phyloP scores from a whole-genome alignment of 2,113 vertebrate species.

The Motacilla tschutschensis region DNA sequence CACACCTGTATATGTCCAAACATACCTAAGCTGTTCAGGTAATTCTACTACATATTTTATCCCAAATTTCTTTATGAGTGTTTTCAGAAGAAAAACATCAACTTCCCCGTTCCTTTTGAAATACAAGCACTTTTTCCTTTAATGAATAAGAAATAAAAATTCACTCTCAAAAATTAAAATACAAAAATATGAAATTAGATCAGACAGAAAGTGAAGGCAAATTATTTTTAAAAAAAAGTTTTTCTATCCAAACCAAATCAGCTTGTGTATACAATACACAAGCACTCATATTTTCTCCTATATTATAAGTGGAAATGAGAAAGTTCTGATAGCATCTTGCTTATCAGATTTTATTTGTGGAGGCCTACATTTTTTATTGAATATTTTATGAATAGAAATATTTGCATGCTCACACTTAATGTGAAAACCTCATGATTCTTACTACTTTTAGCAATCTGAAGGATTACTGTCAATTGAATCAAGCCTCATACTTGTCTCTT shows the following conservation, averaged over 20 bases:
- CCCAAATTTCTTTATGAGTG: background rate
- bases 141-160: background rate
- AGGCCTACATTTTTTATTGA: background rate
- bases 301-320: background rate
- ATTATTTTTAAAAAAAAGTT: background rate
- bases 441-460: background rate
- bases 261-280: background rate
- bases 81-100: background rate
- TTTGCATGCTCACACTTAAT: background rate
- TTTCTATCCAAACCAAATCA: background rate
- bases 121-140: background rate
- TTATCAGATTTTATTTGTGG: background rate
- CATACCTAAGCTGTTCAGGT: background rate
- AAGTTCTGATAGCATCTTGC: background rate
- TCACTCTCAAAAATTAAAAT: background rate
- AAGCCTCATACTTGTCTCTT: background rate
- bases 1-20: background rate
- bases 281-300: background rate
- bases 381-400: background rate
- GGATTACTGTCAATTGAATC: background rate
- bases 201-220: background rate
- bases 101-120: background rate
- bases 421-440: background rate
- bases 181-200: background rate
- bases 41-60: background rate